Evolutionary conservation across 35 echinoderm and acorn worm species (phyloP).

Genomic region (Ophioderma brevispina): DNA sequence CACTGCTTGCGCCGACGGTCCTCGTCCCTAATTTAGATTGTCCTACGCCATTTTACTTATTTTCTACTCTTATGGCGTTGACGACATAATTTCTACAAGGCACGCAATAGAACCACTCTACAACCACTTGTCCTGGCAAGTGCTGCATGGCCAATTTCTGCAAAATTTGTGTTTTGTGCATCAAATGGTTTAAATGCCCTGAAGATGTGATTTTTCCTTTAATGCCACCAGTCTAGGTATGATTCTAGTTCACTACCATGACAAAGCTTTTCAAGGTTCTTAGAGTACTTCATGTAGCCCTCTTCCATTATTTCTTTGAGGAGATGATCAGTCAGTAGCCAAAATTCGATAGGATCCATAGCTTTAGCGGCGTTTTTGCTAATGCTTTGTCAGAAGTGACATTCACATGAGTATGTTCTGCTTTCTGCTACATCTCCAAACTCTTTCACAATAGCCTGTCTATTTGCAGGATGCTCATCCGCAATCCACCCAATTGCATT

Average conservation of each 20-base stretch:
- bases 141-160: conserved; percentile 5
- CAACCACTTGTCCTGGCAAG: background rate
- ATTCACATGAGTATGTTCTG: background rate
- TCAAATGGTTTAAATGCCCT: conserved; percentile 23
- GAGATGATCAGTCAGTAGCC: background rate
- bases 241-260: background rate
- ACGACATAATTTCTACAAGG: too few relatives aligned
- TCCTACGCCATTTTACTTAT: too few relatives aligned
- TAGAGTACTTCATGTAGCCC: background rate
- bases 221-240: background rate
- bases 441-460: background rate
- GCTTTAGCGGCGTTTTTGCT: background rate
- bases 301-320: background rate
- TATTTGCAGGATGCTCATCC: background rate
- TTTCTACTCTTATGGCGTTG: too few relatives aligned
- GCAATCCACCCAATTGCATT: background rate
- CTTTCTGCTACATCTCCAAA: background rate
- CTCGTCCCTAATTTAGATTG: too few relatives aligned
- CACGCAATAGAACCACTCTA: too few relatives aligned
- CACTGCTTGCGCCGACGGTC: too few relatives aligned
- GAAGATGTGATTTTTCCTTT: background rate
- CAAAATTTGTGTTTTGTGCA: background rate
- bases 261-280: background rate
- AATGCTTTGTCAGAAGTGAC: background rate
- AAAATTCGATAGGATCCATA: background rate